Evolutionary conservation across 2,888 invertebrate genomes (phyloP), one percentile per base, ranked within the genome.

Genomic region (Listrodromus nycthemerus): DNA sequence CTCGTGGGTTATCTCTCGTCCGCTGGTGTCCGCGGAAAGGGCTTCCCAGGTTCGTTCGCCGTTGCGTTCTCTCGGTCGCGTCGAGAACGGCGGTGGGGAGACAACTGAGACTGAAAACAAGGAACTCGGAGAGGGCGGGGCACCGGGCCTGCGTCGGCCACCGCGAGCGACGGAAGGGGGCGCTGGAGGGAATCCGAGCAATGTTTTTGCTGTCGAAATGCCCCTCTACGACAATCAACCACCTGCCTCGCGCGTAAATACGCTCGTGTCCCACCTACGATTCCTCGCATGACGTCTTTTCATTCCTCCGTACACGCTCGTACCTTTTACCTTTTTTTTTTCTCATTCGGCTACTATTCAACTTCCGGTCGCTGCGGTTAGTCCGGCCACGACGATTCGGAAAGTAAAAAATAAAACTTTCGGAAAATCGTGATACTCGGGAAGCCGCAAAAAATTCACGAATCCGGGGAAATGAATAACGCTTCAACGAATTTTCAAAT

Each of bases 201-300:
- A 79, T 79, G 71, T 70, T 71, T 79, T 79, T 79, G 50, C 78
- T 50, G 63, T 79, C 70, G 52, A 65, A 79, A 55, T 61, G 16
- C 21, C 65, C 78, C 78, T 63, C 50, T 63, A 55, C 71, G 65
- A 41, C 71, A 65, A 79, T 79, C 52, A 71, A 52, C 58, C 78
- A 78, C 77, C 77, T 78, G 77, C 77, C 77, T 69, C 69, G 69
- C 50, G 69, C 77, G 61, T 70, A 78, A 69, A 61, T 78, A 70
- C 77, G 58, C 45, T 61, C 48, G 48, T 50, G 33, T 63, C 37
- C 77, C 77, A 70, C 77, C 77, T 78, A 78, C 69, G 69, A 61
- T 61, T 70, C 69, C 27, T 63, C 27, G n/a, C 52, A 66, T 33
- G 37, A 67, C 33, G 24, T 30, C 33, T 70, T 19, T 69, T 45